phyloP scores from a whole-genome alignment of 2,888 invertebrate genomes.

The Trachelus tabidus region DNA sequence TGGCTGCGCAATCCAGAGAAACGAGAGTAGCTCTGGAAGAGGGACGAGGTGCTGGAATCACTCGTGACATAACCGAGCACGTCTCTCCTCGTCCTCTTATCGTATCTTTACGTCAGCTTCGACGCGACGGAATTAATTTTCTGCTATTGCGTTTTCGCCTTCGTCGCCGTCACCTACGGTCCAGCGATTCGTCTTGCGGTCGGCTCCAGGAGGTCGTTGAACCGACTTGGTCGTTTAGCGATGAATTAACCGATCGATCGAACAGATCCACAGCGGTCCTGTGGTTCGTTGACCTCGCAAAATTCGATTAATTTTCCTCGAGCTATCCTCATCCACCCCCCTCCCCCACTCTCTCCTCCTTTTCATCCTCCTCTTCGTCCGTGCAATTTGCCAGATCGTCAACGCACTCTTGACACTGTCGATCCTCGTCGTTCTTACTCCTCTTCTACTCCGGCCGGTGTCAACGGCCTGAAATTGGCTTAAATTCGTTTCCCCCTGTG shows the following conservation, averaged over 20 bases:
- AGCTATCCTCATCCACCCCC: not conserved
- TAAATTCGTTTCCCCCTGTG: constrained; percentile 16
- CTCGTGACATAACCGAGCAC: not conserved
- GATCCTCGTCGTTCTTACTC: not conserved
- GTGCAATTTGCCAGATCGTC: not conserved
- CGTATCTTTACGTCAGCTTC: not conserved
- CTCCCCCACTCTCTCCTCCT: not conserved
- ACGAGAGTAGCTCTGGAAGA: not conserved
- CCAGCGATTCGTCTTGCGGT: constrained; percentile 12
- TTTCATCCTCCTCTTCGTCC: not conserved
- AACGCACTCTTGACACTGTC: not conserved
- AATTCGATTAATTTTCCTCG: not conserved
- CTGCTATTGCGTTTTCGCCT: no score
- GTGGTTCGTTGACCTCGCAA: not conserved
- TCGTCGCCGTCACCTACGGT: not conserved
- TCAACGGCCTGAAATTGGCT: constrained; percentile 6
- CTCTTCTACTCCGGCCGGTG: not conserved
- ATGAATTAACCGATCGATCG: constrained; percentile 19
- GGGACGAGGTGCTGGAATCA: not conserved
- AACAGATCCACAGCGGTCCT: not conserved
- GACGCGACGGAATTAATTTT: not conserved
- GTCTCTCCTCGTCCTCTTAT: not conserved
- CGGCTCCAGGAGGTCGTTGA: constrained; percentile 20
- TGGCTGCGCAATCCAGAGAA: not conserved
- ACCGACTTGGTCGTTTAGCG: constrained; percentile 6